Evolutionary conservation across 2,888 invertebrate genomes (phyloP).

Genomic region (Rhorus exstirpatorius): DNA sequence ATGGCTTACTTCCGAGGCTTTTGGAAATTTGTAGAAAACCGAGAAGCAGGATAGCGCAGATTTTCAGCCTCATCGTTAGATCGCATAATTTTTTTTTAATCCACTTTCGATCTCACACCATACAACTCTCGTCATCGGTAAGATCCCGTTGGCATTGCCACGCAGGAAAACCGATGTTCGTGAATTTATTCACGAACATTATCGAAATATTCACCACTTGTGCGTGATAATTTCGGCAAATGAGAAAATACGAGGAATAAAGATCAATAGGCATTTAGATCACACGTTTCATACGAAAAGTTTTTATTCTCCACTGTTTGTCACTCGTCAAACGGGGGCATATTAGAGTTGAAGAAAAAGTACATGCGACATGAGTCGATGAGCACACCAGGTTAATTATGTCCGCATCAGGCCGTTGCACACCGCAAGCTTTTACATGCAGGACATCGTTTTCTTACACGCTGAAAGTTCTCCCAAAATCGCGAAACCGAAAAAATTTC

Average conservation of each 20-base stretch:
- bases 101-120: slow-evolving; percentile 57
- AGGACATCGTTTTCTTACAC: slow-evolving; percentile 15
- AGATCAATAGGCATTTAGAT: slow-evolving; percentile 10
- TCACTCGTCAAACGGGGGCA: slow-evolving; percentile 44
- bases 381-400: slow-evolving; percentile 19
- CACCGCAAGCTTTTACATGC: slow-evolving; percentile 38
- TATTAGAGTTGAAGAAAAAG: slow-evolving; percentile 2
- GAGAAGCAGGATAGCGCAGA: slow-evolving; percentile 78
- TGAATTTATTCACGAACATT: slow-evolving; percentile 21
- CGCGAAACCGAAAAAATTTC: slow-evolving; percentile 21
- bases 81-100: slow-evolving; percentile 72
- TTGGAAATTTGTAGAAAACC: slow-evolving; percentile 78
- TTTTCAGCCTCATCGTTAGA: slow-evolving; percentile 77
- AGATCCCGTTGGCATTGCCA: slow-evolving; percentile 32
- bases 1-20: slow-evolving; percentile 78
- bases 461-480: neutral
- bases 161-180: slow-evolving; percentile 6
- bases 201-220: slow-evolving; percentile 40
- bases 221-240: slow-evolving; percentile 33
- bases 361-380: slow-evolving; percentile 33
- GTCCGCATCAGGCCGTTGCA: slow-evolving; percentile 2
- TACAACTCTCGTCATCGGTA: slow-evolving; percentile 69
- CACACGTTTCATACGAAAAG: slow-evolving; percentile 19
- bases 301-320: slow-evolving; percentile 44
- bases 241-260: slow-evolving; percentile 8